Evolutionary conservation across 1,140 invertebrate genomes (phyloP), one percentile per base, ranked within the genome.

Genomic region (Chironomus striatipennis): DNA sequence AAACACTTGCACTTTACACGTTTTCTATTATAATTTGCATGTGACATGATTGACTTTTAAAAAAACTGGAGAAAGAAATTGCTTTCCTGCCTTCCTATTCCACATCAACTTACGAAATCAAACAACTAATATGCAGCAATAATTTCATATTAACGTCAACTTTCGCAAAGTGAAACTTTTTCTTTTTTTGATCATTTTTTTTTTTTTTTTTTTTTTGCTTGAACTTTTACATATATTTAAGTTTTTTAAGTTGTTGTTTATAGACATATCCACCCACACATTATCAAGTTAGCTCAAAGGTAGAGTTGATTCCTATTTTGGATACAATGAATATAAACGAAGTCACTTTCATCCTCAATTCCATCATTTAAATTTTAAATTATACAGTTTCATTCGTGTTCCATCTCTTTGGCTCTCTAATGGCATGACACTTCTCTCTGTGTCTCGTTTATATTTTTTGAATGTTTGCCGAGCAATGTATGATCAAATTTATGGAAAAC

Each of bases 381-480:
- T 57, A 15, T 57, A n/a, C 12, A 12, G 12, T n/a, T 57, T 34
- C 24, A 34, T 34, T 34, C 24, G 24, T 34, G 24, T 34, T 34
- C 24, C 24, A 34, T 34, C 24, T 34, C 24, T 57, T 57, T 57
- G 47, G 12, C 47, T 57, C 47, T 57, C 12, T 57, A 57, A 57
- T 57, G 47, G n/a, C 47, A 57, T 57, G 47, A 57, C 47, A 57
- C 47, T 57, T 57, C n/a, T 57, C 47, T n/a, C 47, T 57, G 4
- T 57, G 12, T 15, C 47, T 57, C 24, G 24, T 34, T 34, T 34
- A 34, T 34, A 34, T 34, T 34, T n/a, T 34, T 34, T 34, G 24
- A 34, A 34, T 34, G 24, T 34, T 34, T 34, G 5, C 24, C 24
- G 24, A 34, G 24, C 5, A 34, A 34, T 34, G 24, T 5, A 34